Evolutionary conservation across 2,888 invertebrate genomes (phyloP).

Genomic region (Hymenopus coronatus): DNA sequence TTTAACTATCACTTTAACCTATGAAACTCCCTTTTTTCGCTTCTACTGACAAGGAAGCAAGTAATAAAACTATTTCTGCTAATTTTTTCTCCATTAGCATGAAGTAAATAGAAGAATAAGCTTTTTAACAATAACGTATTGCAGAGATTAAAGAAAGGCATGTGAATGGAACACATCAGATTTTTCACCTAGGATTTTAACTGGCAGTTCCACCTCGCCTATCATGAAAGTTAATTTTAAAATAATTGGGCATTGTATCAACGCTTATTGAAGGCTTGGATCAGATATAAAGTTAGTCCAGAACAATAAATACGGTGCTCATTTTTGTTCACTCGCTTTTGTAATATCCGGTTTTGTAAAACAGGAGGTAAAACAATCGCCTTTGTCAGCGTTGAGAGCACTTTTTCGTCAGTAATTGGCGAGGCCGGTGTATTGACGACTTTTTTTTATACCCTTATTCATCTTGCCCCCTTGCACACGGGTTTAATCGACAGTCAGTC

Average conservation of each 20-base stretch:
- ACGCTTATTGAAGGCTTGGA: neutral
- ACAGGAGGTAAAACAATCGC: neutral
- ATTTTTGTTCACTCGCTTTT: neutral
- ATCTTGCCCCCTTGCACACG: neutral
- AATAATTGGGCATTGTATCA: neutral
- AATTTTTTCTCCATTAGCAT: too few species aligned
- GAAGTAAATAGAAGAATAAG: too few species aligned
- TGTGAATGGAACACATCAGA: too few species aligned
- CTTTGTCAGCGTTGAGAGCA: neutral
- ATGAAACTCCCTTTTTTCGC: too few species aligned
- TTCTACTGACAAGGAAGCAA: too few species aligned
- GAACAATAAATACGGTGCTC: neutral
- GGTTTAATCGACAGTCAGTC: neutral
- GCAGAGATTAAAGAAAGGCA: too few species aligned
- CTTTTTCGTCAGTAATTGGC: neutral
- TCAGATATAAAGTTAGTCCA: neutral
- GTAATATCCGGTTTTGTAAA: neutral
- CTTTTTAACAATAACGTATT: too few species aligned
- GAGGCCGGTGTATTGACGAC: neutral
- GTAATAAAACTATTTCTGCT: too few species aligned
- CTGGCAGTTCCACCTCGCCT: neutral
- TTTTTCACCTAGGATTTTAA: neutral
- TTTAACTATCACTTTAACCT: too few species aligned
- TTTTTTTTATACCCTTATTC: neutral
- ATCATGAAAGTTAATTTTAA: neutral